Conservation (phyloP, 2,888 invertebrate genomes). For the Conomelus anceps region DNA sequence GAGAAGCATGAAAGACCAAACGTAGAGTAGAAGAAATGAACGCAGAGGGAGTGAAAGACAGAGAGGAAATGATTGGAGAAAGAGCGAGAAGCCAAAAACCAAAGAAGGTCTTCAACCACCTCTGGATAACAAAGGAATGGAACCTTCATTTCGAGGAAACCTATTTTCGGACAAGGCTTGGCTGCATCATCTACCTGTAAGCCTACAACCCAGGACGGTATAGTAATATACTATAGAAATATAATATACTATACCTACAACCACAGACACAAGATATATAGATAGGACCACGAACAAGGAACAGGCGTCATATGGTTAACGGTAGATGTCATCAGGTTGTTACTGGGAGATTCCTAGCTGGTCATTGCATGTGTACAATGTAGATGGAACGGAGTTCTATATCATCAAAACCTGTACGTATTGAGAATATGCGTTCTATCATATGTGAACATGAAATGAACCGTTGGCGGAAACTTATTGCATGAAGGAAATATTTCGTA, state of each 20-base stretch:
- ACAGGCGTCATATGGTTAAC: neutral
- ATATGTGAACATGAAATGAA: neutral
- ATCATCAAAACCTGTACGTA: neutral
- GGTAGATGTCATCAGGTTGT: neutral
- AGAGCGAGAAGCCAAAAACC: neutral
- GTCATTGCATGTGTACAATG: neutral
- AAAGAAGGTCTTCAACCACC: neutral
- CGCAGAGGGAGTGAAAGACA: neutral
- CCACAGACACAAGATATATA: neutral
- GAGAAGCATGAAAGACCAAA: neutral
- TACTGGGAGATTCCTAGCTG: neutral
- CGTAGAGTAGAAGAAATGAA: neutral
- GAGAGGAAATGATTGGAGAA: neutral
- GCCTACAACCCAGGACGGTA: too few species aligned
- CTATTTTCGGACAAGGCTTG: neutral
- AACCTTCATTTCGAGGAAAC: neutral
- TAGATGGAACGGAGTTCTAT: neutral
- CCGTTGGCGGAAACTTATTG: neutral
- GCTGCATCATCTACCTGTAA: neutral
- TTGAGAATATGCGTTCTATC: neutral
- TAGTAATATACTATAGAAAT: too few species aligned
- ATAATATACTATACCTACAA: too few species aligned
- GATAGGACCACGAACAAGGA: neutral
- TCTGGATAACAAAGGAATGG: neutral
- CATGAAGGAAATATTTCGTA: neutral